Base-by-base conservation (phyloP, 2,888 invertebrate species). In the Strigamia transsilvanica region DNA sequence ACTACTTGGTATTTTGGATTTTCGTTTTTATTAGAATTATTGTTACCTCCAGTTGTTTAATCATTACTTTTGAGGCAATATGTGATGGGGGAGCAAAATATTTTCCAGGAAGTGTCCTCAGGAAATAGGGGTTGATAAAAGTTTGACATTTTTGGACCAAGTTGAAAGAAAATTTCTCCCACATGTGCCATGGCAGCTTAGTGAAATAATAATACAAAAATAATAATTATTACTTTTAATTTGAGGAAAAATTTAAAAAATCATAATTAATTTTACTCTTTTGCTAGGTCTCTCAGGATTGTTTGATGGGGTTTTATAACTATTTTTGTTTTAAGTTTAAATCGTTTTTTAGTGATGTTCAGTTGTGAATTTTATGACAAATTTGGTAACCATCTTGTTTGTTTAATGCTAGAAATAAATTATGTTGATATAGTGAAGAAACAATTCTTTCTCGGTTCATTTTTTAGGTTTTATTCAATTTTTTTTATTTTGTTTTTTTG, bases 121-220 rank as follows among this genome's bases (percentile, higher is more conserved):
- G 73, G 73, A 73, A 73, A 27, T 73, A 73, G n/a, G 73, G 27
- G 73, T 23, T 51, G 73, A 73, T 73, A 73, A 73, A 73, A 27
- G 73, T 15, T 73, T 73, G 73, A 73, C 73, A 73, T 73, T 73
- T 73, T 73, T 32, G 27, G 73, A 73, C 73, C 73, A 73, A 73
- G 12, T 73, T 73, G 73, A 73, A 73, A 32, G 73, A 73, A 73
- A 73, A 32, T 73, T 27, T 73, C 73, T 23, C 73, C 73, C 73
- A 73, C 73, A 73, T 73, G 73, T 73, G 73, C 73, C 73, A 73
- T 73, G 73, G 73, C 73, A 73, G 73, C 73, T 73, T 73, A 73
- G 73, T 73, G 73, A 73, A 73, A 73, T 2, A 73, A 15, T 13
- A 73, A 18, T 32, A 73, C 27, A 27, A 3, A 27, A 27, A 27